Base-by-base conservation (phyloP, 2,888 invertebrate species). In the Morinoia aosen region DNA sequence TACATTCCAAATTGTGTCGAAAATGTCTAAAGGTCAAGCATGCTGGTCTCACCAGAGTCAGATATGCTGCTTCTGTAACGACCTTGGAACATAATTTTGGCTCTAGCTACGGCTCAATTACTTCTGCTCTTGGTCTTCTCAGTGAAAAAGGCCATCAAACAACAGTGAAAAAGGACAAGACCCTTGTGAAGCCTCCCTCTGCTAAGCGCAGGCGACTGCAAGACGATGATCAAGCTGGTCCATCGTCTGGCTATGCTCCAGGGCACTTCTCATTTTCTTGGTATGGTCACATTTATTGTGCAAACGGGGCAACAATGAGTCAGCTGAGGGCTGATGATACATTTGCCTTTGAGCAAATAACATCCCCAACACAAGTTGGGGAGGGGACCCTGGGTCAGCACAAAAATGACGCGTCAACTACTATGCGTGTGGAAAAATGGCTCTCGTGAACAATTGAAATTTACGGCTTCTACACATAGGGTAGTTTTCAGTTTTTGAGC, bases 1-100 rank as follows among this genome's bases (percentile, higher is more conserved):
- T 95, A n/a, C n/a, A n/a, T n/a, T n/a, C n/a, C n/a, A n/a, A n/a
- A n/a, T n/a, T n/a, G n/a, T n/a, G n/a, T n/a, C n/a, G n/a, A n/a
- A n/a, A n/a, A n/a, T n/a, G n/a, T n/a, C n/a, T n/a, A n/a, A 95
- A 95, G 94, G 58, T 40, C 8, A 95, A 95, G 48, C 61, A 5
- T n/a, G 90, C 25, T 64, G 48, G 4, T 8, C 33, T 93, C 64
- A 61, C 58, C 16, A 12, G 91, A 16, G 91, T 91, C 48, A 12
- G 91, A 12, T 91, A 16, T 40, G 91, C 33, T 40, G n/a, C 91
- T 39, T n/a, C 12, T 12, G 91, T 12, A 12, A 91, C 91, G 12
- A n/a, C 33, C 48, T n/a, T 91, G 39, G 48, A n/a, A 12, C 91
- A 91, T n/a, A 91, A 91, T n/a, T n/a, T 91, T 40, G 91, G 91